Base-by-base conservation (phyloP, 2,888 invertebrate species). In the Chloroclystis v-ata region DNA sequence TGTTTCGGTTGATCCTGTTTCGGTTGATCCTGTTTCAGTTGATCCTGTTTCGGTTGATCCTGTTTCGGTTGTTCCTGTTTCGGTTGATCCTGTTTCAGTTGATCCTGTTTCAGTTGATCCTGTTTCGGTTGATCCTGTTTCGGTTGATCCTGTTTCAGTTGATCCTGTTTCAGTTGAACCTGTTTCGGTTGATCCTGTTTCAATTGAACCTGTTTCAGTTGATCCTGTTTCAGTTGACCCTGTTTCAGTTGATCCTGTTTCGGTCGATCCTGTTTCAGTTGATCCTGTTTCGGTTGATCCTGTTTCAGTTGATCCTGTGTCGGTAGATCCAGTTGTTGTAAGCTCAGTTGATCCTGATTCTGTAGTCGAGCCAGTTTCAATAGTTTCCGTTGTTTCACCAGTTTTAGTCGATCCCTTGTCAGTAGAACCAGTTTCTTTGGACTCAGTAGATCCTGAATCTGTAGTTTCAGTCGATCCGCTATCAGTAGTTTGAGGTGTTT, bases 201-300 rank as follows among this genome's bases (percentile, higher is more conserved):
- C 46, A 6, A 43, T 37, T 1, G 46, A 35, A 4, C 5, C 20
- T 2, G 20, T 20, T 24, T 39, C 45, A 28, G 39, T 45, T 0
- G 42, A 33, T 20, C 29, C 43, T 41, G 45, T 26, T 45, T 50
- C 60, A 4, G 58, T 52, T 1, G 50, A 32, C 35, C 50, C 53
- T 11, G 45, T 28, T 10, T 43, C 43, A 6, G 48, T 48, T 6
- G 52, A 30, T 11, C 47, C 52, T 0, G 45, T 45, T 11, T 43
- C 50, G 7, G 52, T 49, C 0, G 45, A 32, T 1, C 38, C 46
- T 9, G 46, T 28, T 10, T 53, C 54, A 20, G 47, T 49, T n/a
- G 49, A 43, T 33, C 25, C 20, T 4, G 32, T 48, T 5, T 20
- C 52, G 7, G 39, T 50, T 1, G 32, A 9, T 0, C 38, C 14